Evolutionary conservation across 1,140 invertebrate genomes (phyloP), one percentile per base, ranked within the genome.

Genomic region (Sitophilus oryzae): DNA sequence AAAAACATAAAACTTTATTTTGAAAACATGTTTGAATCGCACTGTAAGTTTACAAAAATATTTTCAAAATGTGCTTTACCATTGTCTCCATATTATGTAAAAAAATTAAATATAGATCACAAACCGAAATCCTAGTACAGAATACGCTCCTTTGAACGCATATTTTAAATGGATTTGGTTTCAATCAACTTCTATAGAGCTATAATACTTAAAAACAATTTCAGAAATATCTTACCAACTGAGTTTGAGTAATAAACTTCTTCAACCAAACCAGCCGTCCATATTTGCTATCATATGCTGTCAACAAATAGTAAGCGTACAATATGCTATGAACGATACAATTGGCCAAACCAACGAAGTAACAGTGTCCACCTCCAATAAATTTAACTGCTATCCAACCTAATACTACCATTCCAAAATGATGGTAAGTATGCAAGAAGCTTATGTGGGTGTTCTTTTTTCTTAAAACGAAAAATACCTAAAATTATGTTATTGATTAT

Each of bases 361-460:
- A 75, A 0, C 75, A 75, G 59, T 82, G 80, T 5, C 80, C 82
- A 19, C 84, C 86, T 82, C 73, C 37, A 76, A 77, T 54, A 60
- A 66, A 88, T 73, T 86, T 88, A 0, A 78, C 74, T 35, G 75
- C 77, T 20, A 74, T 63, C 82, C 82, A 89, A 5, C 74, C 73
- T 1, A 80, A 74, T 0, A 82, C 48, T 8, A 81, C 77, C 79
- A 93, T 91, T 10, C 84, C 82, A 4, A 83, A 76, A 70, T 95
- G 91, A 70, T 95, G 91, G 67, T 92, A 91, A 1, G 93, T 83
- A 61, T 95, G 91, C 14, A 95, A 77, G 66, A 93, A 90, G 4
- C 87, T 84, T 3, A 93, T 74, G 66, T 95, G 90, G 57, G 81
- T 82, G 50, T 86, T 79, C 67, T 93, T 94, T 71, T 94, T 94